These are phyloP conservation scores for Catharus minimus DNA, from an alignment of 2,113 vertebrate genomes.

Conservation along the genomic window DNA sequence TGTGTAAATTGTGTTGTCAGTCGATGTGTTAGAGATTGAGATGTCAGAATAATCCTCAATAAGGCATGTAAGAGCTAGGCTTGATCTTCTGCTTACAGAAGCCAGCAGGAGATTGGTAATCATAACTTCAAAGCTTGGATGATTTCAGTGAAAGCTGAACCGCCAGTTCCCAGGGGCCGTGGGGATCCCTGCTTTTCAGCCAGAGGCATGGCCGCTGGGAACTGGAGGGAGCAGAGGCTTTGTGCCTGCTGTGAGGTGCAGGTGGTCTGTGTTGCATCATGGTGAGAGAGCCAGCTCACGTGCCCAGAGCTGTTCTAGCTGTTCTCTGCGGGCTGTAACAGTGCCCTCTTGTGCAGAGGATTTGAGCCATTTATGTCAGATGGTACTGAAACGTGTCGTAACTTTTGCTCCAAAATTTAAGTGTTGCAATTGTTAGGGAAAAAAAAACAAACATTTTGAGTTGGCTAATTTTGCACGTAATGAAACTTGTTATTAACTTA, in stretches of 20 bases:
- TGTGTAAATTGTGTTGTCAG: background rate
- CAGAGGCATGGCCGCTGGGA: background rate
- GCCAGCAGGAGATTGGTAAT: background rate
- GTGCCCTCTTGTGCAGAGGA: background rate
- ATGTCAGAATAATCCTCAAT: background rate
- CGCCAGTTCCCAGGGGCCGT: background rate
- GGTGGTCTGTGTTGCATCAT: background rate
- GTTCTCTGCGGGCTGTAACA: background rate
- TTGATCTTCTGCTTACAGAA: background rate
- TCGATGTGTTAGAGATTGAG: background rate
- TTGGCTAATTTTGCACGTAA: background rate
- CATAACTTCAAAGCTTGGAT: background rate
- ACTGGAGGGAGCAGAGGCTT: fast-evolving
- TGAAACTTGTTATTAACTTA: background rate
- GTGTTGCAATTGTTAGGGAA: background rate
- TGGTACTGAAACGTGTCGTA: background rate
- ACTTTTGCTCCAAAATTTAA: background rate
- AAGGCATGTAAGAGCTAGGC: background rate
- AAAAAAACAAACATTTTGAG: background rate
- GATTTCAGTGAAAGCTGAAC: fast-evolving
- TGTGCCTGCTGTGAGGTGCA: background rate
- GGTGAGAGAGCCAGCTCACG: background rate
- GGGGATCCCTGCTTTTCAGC: background rate
- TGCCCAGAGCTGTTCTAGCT: background rate
- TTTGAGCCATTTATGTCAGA: background rate